phyloP scores from a whole-genome alignment of 30 jellyfish, hydroid and myxozoan species.

The Nemopilema nomurai region DNA sequence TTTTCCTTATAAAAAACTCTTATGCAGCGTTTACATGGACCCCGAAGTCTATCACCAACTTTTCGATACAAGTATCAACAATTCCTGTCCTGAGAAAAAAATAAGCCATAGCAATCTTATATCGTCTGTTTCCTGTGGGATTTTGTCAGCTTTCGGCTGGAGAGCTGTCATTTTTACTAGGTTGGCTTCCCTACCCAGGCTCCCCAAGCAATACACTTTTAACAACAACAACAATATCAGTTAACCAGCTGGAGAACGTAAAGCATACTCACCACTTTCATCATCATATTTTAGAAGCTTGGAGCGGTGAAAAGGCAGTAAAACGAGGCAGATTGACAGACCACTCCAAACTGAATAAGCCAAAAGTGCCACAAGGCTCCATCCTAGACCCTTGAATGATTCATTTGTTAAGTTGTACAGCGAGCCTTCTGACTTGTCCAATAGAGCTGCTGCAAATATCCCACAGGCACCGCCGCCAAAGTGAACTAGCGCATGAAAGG shows the following conservation, averaged over 20 bases:
- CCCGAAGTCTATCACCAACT: too few relatives aligned
- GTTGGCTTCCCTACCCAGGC: too few relatives aligned
- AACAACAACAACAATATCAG: neutral
- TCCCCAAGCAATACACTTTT: too few relatives aligned
- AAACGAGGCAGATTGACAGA: slow-evolving; percentile 33
- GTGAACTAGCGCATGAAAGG: slow-evolving; percentile 52
- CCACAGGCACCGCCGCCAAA: slow-evolving; percentile 96
- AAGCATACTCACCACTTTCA: slow-evolving; percentile 3
- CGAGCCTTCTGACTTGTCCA: slow-evolving; percentile 53
- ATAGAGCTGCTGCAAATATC: slow-evolving; percentile 63
- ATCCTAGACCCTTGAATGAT: slow-evolving; percentile 67
- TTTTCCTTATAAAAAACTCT: too few relatives aligned
- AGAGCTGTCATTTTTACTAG: too few relatives aligned
- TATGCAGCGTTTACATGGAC: too few relatives aligned
- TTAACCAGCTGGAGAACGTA: neutral
- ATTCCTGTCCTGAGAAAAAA: too few relatives aligned
- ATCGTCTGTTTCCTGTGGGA: too few relatives aligned
- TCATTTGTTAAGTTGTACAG: slow-evolving; percentile 45
- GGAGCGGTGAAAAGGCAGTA: slow-evolving; percentile 44
- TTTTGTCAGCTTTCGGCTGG: too few relatives aligned
- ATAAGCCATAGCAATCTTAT: too few relatives aligned
- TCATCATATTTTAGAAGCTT: slow-evolving; percentile 33
- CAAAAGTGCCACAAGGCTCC: slow-evolving; percentile 77
- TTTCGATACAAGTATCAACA: too few relatives aligned
- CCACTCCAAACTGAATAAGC: slow-evolving; percentile 84